Base-by-base conservation (phyloP, 2,113 vertebrate species). In the Phylloscopus trochilus region DNA sequence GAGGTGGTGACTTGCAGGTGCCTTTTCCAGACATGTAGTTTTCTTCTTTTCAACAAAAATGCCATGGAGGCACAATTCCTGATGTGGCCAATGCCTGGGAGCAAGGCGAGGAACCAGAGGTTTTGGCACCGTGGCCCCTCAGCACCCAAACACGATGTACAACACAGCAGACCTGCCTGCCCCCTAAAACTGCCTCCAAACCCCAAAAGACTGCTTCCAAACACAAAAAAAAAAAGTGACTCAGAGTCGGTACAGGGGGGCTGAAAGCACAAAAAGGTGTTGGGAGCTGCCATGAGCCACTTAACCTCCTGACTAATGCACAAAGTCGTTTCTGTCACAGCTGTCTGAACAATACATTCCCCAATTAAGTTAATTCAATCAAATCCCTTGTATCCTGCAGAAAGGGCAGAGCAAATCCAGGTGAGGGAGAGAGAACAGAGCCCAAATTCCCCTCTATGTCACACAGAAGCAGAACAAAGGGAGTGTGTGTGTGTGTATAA, bases 301-400 rank as follows among this genome's bases (percentile, higher is more conserved):
- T 97, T 92, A 96, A 95, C 91, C 87, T 76, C 63, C 92, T 87
- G 70, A 52, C 93, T 95, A 94, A 96, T 85, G 66, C 85, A 90
- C 30, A 1, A 59, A 95, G 94, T 92, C 66, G 15, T 78, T 92
- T 49, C 91, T 96, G 94, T 93, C 90, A 90, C 93, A 97, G 96
- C 94, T 95, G 83, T 94, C 95, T 93, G 95, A 96, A 94, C 88
- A 95, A 96, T 92, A 67, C 66, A 73, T 96, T 93, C 92, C 90
- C 92, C 94, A 95, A 96, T 97, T 97, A 95, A 95, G 92, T 75
- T 96, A 95, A 97, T 97, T 95, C 90, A 73, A 91, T 97, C 90
- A 96, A 96, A 96, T 94, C 85, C 89, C 91, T 85, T 90, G 87
- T 89, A 96, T 87, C 91, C 77, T 91, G 78, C 74, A 93, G 85